Percentiles rank a stretch among this genome's conserved stretches.
phyloP scores from a whole-genome alignment of 2,888 invertebrate genomes.

The Ptilodon capucinus region DNA sequence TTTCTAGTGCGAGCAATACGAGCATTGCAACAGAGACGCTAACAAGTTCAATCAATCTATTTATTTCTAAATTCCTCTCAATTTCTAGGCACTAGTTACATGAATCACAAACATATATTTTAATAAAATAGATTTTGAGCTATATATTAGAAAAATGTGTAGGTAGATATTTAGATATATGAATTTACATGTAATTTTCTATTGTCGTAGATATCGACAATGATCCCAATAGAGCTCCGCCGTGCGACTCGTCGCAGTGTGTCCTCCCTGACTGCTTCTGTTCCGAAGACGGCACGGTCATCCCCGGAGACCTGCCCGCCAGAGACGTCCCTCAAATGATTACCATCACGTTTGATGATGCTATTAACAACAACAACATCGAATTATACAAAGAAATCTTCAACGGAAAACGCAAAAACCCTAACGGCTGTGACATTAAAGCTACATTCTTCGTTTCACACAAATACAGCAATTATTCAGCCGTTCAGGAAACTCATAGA shows the following conservation, averaged over 20 bases:
- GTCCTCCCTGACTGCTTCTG: conserved; percentile 96
- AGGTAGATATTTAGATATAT: too few relatives aligned
- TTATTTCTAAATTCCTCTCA: conserved; percentile 5
- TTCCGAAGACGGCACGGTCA: conserved; percentile 94
- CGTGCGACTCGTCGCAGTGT: conserved; percentile 93
- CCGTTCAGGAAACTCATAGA: conserved; percentile 94
- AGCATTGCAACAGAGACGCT: conserved; percentile 10
- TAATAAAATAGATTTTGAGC: too few relatives aligned
- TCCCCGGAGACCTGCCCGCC: conserved; percentile 91
- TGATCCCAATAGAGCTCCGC: conserved; percentile 95
- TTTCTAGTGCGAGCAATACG: conserved; percentile 11
- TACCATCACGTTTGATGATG: conserved; percentile 96
- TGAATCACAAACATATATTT: too few relatives aligned
- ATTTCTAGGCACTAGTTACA: too few relatives aligned
- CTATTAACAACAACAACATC: conserved; percentile 97
- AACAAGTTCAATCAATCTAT: conserved; percentile 10
- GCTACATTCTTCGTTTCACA: conserved; percentile 96
- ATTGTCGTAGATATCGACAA: conserved; percentile 91
- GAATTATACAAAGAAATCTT: conserved; percentile 96
- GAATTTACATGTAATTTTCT: neutral
- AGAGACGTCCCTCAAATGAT: conserved; percentile 97
- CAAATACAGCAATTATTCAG: conserved; percentile 96
- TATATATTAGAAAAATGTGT: too few relatives aligned
- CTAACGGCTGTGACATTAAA: conserved; percentile 96
- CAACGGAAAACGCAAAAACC: conserved; percentile 93